These are phyloP conservation scores for Heterodera filipjevi DNA, from an alignment of 2,888 invertebrate genomes.

Conservation along the genomic window DNA sequence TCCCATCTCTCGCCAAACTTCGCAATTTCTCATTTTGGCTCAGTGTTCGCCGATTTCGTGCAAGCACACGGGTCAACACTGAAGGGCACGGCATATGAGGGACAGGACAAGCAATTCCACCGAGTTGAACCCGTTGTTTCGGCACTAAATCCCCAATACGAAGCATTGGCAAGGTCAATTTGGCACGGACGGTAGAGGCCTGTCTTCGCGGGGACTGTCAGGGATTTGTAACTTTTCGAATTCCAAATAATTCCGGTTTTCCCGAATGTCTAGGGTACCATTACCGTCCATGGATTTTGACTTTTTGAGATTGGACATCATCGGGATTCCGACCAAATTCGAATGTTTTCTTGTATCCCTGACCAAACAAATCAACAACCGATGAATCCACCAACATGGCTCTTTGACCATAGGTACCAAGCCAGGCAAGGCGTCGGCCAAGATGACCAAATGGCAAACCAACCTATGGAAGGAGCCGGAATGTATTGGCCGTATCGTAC, in stretches of 20 bases:
- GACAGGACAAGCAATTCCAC: conserved; percentile 25
- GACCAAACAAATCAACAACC: too few relatives aligned
- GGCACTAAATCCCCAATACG: conserved; percentile 10
- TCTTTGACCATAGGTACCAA: not conserved
- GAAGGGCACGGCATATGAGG: conserved; percentile 35
- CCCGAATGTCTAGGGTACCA: too few relatives aligned
- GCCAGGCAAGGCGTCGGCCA: not conserved
- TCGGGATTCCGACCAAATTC: too few relatives aligned
- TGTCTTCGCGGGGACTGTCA: too few relatives aligned
- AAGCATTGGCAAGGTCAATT: conserved; percentile 22
- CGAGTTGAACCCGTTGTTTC: not conserved
- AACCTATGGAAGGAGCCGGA: not conserved
- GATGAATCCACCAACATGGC: too few relatives aligned
- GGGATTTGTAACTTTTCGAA: too few relatives aligned
- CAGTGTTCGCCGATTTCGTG: conserved; percentile 6
- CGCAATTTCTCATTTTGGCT: not conserved
- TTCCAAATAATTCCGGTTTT: too few relatives aligned
- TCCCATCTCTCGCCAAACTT: conserved; percentile 8
- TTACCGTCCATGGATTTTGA: too few relatives aligned
- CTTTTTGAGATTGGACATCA: too few relatives aligned
- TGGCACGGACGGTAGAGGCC: too few relatives aligned
- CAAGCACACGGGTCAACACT: not conserved
- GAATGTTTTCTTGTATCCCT: not conserved
- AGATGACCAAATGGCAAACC: not conserved
- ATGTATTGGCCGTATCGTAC: conserved; percentile 31